Base-by-base conservation (phyloP, 2,113 vertebrate species). In the Ptilorrhoa leucosticta region DNA sequence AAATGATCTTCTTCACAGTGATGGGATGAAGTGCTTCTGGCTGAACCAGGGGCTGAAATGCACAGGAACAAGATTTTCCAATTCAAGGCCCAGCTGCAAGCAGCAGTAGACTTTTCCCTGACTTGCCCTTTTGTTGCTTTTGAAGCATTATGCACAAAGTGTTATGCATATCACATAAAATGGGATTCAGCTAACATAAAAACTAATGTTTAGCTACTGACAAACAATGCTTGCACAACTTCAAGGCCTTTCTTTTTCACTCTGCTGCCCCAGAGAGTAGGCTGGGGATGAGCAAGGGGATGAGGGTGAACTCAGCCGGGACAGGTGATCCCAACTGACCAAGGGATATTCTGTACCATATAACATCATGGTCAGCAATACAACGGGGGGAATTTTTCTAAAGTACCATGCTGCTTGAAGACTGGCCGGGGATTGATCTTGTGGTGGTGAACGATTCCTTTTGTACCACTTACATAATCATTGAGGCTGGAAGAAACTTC, bases 21-120 rank as follows among this genome's bases (percentile, higher is more conserved):
- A 87, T 71, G 48, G 31, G 47, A 57, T 44, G 35, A 64, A 78
- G 15, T 13, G 47, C 73, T 87, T 54, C 24, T 85, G 53, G 81
- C 57, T 88, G 70, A 91, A 48, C 92, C 48, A 85, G 61, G 5
- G 53, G 87, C 37, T 60, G 73, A 91, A 91, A 90, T 35, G 22
- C 61, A 48, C 6, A 75, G 40, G 44, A 91, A 61, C 31, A 82
- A 72, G 66, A 50, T 91, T 95, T 87, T 85, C 75, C 57, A 45
- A 83, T 87, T 83, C 79, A 83, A 85, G 42, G 48, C 31, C 53
- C 57, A 76, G 64, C 77, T 95, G 40, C 57, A 93, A 91, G 73
- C 44, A 75, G 37, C 47, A 71, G 51, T 56, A 91, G 94, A 87
- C 27, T 84, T 94, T 87, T 89, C 37, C 64, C 31, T 76, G 44